These are phyloP conservation scores for Clunio marinus DNA, from an alignment of 2,888 invertebrate species.

Conservation along the genomic window DNA sequence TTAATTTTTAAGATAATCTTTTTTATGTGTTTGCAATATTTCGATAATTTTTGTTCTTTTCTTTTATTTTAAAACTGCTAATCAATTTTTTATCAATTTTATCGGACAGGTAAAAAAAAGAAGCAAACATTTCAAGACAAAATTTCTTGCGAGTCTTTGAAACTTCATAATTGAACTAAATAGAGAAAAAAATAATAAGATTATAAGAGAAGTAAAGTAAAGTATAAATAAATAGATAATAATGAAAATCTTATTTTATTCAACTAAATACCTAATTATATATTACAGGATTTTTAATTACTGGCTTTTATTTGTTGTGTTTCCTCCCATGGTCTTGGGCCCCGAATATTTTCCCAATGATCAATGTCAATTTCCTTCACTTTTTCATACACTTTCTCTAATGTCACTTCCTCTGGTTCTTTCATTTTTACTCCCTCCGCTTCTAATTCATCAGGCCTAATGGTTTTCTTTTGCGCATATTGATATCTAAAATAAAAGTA, in stretches of 20 bases:
- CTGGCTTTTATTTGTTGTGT: neutral
- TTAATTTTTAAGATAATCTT: neutral
- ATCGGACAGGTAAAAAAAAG: too few species aligned
- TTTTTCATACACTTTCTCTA: slow-evolving; percentile 72
- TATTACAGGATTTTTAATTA: neutral
- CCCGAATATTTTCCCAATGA: slow-evolving; percentile 79
- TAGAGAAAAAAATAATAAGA: neutral
- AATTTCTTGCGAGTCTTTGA: too few species aligned
- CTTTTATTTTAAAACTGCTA: too few species aligned
- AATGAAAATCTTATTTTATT: neutral
- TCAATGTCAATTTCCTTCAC: slow-evolving; percentile 69
- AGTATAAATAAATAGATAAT: too few species aligned
- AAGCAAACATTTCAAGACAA: too few species aligned
- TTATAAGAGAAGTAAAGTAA: neutral
- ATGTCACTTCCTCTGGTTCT: slow-evolving; percentile 61
- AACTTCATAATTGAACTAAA: too few species aligned
- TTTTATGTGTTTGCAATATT: neutral
- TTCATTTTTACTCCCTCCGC: slow-evolving; percentile 65
- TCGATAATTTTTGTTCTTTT: neutral
- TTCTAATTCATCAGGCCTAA: slow-evolving; percentile 62
- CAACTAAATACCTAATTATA: too few species aligned
- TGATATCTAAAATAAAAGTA: slow-evolving; percentile 52
- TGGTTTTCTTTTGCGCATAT: slow-evolving; percentile 57
- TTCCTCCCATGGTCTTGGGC: neutral
- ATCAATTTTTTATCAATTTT: too few species aligned